A percentile compares a stretch with the other conserved stretches of the same genome.
These are phyloP conservation scores for Boloria selene DNA, from an alignment of 2,888 invertebrate species.

Conservation along the genomic window DNA sequence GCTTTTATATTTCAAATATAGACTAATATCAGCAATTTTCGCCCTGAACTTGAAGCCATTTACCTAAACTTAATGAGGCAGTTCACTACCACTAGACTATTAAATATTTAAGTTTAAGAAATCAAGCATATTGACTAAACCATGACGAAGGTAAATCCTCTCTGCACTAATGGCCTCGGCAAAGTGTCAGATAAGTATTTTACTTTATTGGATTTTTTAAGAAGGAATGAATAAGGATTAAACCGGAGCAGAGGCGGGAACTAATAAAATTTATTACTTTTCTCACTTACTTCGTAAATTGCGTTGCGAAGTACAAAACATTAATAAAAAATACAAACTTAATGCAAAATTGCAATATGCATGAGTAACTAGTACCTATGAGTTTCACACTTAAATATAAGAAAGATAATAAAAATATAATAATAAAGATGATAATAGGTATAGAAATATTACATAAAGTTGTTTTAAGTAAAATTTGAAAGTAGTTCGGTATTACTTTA, in stretches of 20 bases:
- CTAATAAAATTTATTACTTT: background rate
- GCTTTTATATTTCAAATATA: too few species aligned
- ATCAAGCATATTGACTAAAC: background rate
- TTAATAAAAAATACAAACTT: too few species aligned
- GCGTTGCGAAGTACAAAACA: too few species aligned
- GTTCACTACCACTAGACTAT: background rate
- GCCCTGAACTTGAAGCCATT: too few species aligned
- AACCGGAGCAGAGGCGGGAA: background rate
- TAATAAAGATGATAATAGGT: too few species aligned
- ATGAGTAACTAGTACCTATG: too few species aligned
- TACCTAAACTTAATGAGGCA: too few species aligned
- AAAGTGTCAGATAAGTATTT: constrained; percentile 5
- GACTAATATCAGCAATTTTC: too few species aligned
- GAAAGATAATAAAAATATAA: too few species aligned
- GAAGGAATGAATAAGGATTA: constrained; percentile 1
- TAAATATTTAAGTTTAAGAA: background rate
- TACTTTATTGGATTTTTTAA: constrained; percentile 10
- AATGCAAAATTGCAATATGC: too few species aligned
- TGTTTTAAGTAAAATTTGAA: background rate
- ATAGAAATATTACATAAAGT: background rate
- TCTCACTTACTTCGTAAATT: too few species aligned
- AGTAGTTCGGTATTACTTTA: constrained; percentile 42
- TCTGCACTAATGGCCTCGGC: constrained; percentile 1
- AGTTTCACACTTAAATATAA: too few species aligned
- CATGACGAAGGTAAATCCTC: background rate